These are phyloP conservation scores for Araneus ventricosus DNA, from an alignment of 1,140 invertebrate species.

Conservation along the genomic window DNA sequence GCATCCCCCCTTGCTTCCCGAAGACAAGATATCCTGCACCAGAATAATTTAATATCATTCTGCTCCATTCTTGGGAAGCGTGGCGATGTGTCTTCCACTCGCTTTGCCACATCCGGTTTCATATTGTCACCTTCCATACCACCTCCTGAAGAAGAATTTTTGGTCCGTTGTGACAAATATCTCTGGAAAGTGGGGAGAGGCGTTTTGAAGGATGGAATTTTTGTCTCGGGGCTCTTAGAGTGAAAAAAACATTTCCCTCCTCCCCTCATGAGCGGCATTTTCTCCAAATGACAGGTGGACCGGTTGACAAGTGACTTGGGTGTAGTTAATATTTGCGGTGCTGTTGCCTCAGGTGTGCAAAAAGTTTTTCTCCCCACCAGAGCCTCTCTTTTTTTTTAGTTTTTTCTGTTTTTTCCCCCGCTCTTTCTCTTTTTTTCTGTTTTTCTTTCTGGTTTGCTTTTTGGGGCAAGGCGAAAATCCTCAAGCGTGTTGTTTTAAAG, in stretches of 20 bases:
- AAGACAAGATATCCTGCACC: not conserved
- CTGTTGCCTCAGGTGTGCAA: constrained; percentile 54
- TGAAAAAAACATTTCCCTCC: not conserved
- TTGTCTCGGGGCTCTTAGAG: constrained; percentile 19
- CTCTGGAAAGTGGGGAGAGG: not conserved
- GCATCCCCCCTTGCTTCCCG: not conserved
- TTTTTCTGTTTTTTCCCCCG: not conserved
- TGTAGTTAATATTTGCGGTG: constrained; percentile 38
- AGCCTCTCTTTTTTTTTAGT: not conserved
- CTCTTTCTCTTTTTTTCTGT: not conserved
- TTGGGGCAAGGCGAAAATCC: not conserved
- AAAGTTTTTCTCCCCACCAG: not conserved
- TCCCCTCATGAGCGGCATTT: constrained; percentile 22
- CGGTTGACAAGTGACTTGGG: constrained; percentile 47
- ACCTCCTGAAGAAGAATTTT: constrained; percentile 3
- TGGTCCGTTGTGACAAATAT: constrained; percentile 54
- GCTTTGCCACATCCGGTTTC: constrained; percentile 36
- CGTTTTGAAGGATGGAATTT: constrained; percentile 32
- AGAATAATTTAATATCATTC: constrained; percentile 6
- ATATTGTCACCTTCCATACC: constrained; percentile 14
- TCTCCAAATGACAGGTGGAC: constrained; percentile 57
- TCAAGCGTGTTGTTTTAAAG: constrained; percentile 54
- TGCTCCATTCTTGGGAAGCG: not conserved
- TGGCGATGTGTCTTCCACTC: not conserved
- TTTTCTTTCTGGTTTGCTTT: not conserved